Evolutionary conservation across 2,113 vertebrate genomes (phyloP).

Genomic region (Gavialis gangeticus): DNA sequence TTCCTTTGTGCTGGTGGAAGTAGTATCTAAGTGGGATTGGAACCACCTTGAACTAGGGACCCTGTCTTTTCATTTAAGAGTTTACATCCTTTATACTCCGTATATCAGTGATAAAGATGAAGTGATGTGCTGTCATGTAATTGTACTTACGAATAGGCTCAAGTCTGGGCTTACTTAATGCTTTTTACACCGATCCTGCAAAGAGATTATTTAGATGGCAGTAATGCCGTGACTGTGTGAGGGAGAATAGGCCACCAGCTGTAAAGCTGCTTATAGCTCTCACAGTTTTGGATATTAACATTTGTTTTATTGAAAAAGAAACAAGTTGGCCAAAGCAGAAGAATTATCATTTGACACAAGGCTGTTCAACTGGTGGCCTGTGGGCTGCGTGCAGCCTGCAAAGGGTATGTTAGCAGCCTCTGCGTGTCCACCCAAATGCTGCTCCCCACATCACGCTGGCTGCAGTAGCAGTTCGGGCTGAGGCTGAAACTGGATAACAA

Average conservation of each 20-base stretch:
- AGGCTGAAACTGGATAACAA: background rate
- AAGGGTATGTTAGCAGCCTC: no score
- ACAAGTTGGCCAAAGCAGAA: background rate
- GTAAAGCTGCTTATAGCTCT: background rate
- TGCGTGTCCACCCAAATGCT: no score
- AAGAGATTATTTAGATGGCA: background rate
- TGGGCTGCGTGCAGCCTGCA: background rate
- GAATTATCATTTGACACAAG: background rate
- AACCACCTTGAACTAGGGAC: background rate
- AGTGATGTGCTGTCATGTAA: background rate
- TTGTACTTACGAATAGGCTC: background rate
- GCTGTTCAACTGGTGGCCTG: background rate
- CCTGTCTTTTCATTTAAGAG: background rate
- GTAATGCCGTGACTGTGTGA: background rate
- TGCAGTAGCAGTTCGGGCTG: no score
- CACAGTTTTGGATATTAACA: background rate
- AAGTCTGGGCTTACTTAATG: background rate
- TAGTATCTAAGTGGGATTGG: background rate
- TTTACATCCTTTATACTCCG: background rate
- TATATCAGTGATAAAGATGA: background rate
- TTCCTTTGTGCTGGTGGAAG: background rate
- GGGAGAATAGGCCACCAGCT: background rate
- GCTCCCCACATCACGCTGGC: no score
- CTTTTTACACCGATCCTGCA: background rate
- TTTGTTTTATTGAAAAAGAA: background rate